Conservation (phyloP, 2,888 invertebrate species). For the Crepidodera aurea region DNA sequence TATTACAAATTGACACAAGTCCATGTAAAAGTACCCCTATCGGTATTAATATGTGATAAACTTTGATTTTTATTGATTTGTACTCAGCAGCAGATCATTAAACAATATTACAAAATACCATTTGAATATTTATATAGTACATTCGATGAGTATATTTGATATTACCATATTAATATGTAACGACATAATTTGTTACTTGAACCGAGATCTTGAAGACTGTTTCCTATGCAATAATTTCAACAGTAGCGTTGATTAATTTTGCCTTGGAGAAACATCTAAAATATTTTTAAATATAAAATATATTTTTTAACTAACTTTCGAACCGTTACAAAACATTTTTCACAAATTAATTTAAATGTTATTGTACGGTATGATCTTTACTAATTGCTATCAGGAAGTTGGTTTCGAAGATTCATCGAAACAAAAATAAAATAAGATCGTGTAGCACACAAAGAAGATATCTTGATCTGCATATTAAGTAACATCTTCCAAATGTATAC, state of each 20-base stretch:
- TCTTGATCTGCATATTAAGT: background rate
- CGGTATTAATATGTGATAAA: background rate
- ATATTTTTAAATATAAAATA: no score
- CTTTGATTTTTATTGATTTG: background rate
- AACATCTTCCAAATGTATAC: background rate
- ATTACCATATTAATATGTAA: background rate
- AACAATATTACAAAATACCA: background rate
- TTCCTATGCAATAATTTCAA: no score
- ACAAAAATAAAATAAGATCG: background rate
- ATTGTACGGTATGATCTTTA: no score
- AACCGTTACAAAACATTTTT: no score
- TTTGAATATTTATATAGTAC: conserved; percentile 2
- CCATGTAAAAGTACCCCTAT: background rate
- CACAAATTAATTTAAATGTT: no score
- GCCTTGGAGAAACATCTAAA: no score
- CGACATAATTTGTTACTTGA: no score
- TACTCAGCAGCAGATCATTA: conserved; percentile 2
- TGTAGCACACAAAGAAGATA: background rate
- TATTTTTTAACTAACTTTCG: no score
- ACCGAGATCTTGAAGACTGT: no score
- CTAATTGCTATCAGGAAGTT: no score
- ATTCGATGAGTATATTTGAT: background rate
- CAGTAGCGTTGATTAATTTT: no score
- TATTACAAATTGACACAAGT: conserved; percentile 1
- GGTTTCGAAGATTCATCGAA: background rate